A percentile compares a stretch with the other conserved stretches of the same genome.
Conservation (phyloP, 2,888 invertebrate genomes). For the Hemicrepidius hirtus region DNA sequence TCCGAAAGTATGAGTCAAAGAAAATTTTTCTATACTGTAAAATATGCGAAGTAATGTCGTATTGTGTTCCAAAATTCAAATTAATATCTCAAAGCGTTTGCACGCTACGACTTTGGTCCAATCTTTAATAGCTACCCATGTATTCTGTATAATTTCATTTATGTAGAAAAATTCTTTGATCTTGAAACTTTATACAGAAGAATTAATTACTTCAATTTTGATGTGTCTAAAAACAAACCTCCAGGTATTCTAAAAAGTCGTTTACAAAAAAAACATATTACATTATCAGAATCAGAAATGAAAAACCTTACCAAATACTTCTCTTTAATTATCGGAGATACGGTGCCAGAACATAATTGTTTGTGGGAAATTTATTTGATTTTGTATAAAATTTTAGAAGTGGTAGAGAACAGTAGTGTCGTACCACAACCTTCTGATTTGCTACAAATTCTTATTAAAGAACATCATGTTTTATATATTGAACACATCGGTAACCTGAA, state of each 20-base stretch:
- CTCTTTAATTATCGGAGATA: conserved; percentile 53
- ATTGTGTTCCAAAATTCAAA: no score
- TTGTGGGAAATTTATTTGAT: conserved; percentile 29
- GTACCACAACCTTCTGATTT: conserved; percentile 16
- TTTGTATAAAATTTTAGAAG: conserved; percentile 9
- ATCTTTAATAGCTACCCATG: no score
- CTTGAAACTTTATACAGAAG: conserved; percentile 46
- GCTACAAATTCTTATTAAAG: conserved; percentile 39
- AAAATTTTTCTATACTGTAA: no score
- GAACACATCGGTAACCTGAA: conserved; percentile 38
- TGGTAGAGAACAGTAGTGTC: background rate
- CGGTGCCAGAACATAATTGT: conserved; percentile 41
- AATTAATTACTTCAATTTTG: conserved; percentile 51
- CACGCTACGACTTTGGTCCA: no score
- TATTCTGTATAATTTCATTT: conserved; percentile 38
- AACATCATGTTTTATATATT: conserved; percentile 41
- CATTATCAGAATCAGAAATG: conserved; percentile 57
- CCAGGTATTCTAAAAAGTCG: conserved; percentile 35
- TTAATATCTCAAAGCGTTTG: no score
- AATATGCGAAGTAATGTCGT: no score
- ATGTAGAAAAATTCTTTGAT: conserved; percentile 42
- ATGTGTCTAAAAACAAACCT: conserved; percentile 46
- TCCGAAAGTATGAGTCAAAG: no score
- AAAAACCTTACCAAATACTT: conserved; percentile 50
- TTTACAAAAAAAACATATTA: conserved; percentile 46